Base-by-base conservation (phyloP, 1,140 invertebrate species). In the Caenorhabditis brenneri region DNA sequence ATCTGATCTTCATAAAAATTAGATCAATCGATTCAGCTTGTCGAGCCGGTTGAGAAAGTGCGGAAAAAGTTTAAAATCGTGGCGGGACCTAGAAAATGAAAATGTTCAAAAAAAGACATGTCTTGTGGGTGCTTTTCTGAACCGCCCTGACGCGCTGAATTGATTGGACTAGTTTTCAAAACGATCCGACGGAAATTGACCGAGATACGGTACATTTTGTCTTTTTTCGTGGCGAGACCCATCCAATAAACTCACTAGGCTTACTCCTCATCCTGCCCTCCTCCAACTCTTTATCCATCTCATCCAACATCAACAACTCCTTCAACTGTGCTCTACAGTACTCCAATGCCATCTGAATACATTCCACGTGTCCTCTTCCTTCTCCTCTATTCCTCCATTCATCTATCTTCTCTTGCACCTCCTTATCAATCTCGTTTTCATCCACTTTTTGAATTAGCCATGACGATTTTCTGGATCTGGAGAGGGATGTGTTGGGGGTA, bases 251-350 rank as follows among this genome's bases (percentile, higher is more conserved):
- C 79, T 31, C 24, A 80, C 53, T 55, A 29, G 49, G 29, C 31
- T 81, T 58, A 9, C 19, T 81, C 53, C 42, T 31, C 22, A 2
- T 81, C 33, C 19, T 27, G 39, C 15, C 27, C 10, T 36, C 42
- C 22, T 27, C 31, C n/a, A 4, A 33, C n/a, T 74, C 42, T 31
- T n/a, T 12, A 24, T n/a, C 27, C 53, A 36, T 29, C 4, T 65
- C 31, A 0, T 65, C 65, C 42, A 42, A 33, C 7, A 39, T 27
- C 36, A 74, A 42, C 36, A 74, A 58, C 9, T 82, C 58, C 15
- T 80, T 79, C 29, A 84, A 36, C 65, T 80, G 81, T 22, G 51
- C 78, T 65, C 78, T 84, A 65, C 83, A 84, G 74, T 79, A 80
- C 7, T 74, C 36, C 36, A 74, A 27, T 24, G 65, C 65, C 33